Evolutionary conservation across 2,797 vertebrate species (phyloP).

Genomic region (Acipenser oxyrinchus): DNA sequence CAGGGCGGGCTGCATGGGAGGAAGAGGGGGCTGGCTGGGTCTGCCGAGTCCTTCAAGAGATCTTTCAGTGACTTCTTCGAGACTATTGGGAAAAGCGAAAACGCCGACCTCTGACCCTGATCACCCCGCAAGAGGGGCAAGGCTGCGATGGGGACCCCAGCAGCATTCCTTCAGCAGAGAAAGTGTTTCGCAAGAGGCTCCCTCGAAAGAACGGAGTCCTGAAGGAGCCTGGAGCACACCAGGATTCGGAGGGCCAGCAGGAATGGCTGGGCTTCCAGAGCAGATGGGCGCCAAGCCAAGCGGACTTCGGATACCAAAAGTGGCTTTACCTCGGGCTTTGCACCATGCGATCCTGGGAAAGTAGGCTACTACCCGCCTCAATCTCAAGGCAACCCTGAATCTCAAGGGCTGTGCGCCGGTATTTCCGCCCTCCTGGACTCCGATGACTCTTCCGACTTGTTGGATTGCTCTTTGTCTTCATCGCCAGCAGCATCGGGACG

Average conservation of each 20-base stretch:
- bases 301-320: constrained; percentile 67
- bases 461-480: constrained; percentile 76
- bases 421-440: constrained; percentile 94
- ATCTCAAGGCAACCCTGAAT: constrained; percentile 69
- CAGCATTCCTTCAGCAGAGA: constrained; percentile 43
- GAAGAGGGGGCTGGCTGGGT: constrained; percentile 71
- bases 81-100: constrained; percentile 89
- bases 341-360: constrained; percentile 50
- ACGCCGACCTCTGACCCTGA: constrained; percentile 75
- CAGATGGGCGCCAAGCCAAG: constrained; percentile 6
- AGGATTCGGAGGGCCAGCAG: constrained; percentile 69
- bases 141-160: constrained; percentile 49
- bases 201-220: constrained; percentile 76
- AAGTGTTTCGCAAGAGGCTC: constrained; percentile 70
- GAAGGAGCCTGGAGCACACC: constrained; percentile 63
- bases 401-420: constrained; percentile 87
- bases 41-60: constrained; percentile 67
- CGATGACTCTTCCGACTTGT: constrained; percentile 87
- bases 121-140: constrained; percentile 79
- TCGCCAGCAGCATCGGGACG: constrained; percentile 48
- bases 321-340: constrained; percentile 59
- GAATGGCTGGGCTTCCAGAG: constrained; percentile 63
- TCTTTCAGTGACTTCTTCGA: constrained; percentile 97
- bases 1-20: constrained; percentile 74
- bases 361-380: constrained; percentile 50